Evolutionary conservation across 2,888 invertebrate species (phyloP).

Genomic region (Cerastoderma edule): DNA sequence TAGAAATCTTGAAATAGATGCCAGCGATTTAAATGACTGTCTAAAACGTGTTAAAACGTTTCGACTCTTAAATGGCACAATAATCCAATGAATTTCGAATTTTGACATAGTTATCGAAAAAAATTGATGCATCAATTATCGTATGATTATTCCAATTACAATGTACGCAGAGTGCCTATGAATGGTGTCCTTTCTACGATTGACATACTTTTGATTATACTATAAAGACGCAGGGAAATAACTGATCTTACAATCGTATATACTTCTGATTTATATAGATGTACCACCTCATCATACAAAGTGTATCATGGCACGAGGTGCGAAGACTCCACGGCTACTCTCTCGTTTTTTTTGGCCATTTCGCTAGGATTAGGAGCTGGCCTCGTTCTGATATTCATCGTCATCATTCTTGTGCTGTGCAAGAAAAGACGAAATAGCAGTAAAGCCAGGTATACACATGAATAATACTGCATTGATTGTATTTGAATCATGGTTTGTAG

Average conservation of each 20-base stretch:
- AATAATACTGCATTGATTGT: too few relatives aligned
- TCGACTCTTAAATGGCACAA: too few relatives aligned
- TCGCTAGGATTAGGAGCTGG: slow-evolving; percentile 16
- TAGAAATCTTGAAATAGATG: too few relatives aligned
- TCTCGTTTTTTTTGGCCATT: slow-evolving; percentile 7
- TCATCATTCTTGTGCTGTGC: background rate
- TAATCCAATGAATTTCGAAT: background rate
- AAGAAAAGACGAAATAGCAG: too few relatives aligned
- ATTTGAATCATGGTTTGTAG: too few relatives aligned
- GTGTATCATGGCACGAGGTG: slow-evolving; percentile 17
- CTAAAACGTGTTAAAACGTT: too few relatives aligned
- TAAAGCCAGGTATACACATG: too few relatives aligned
- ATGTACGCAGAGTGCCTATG: background rate
- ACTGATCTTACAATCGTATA: background rate
- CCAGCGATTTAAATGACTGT: too few relatives aligned
- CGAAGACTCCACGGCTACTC: slow-evolving; percentile 11
- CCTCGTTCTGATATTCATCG: background rate
- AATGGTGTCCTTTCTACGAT: background rate
- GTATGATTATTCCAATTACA: background rate
- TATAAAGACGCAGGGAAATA: background rate
- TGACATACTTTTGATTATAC: background rate
- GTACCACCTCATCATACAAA: background rate
- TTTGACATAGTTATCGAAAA: background rate
- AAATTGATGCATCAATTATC: background rate
- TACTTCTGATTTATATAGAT: background rate